Evolutionary conservation across 1,140 invertebrate genomes (phyloP).

Genomic region (Parasteatoda tepidariorum): DNA sequence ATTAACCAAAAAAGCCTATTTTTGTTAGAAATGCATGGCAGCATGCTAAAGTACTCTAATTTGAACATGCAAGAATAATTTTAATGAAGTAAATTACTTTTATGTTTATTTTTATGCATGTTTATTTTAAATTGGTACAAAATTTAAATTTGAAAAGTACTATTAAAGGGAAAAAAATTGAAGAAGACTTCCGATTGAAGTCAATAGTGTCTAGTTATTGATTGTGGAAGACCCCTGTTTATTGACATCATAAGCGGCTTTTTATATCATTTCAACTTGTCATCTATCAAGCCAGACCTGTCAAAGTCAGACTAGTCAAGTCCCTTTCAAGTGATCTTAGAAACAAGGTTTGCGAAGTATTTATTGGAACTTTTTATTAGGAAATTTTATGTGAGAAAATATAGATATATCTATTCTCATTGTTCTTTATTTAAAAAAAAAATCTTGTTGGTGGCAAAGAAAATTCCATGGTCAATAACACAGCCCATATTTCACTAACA

Average conservation of each 20-base stretch:
- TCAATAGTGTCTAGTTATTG: too few species aligned
- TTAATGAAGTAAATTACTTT: too few species aligned
- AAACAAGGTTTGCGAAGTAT: constrained; percentile 36
- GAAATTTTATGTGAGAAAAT: constrained; percentile 2
- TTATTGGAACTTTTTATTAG: constrained; percentile 37
- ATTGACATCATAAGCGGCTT: constrained; percentile 23
- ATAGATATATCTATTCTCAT: background rate
- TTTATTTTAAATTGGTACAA: too few species aligned
- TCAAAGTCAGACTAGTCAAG: constrained; percentile 47
- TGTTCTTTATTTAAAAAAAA: background rate
- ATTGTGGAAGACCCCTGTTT: constrained; percentile 38
- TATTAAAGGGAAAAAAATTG: background rate
- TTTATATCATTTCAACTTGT: constrained; percentile 20
- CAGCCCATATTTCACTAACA: background rate
- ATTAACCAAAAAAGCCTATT: too few species aligned
- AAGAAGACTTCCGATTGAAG: background rate
- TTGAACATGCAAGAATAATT: too few species aligned
- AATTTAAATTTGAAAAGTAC: too few species aligned
- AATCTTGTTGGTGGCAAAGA: background rate
- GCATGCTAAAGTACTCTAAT: too few species aligned
- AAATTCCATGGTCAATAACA: background rate
- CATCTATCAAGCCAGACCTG: constrained; percentile 52
- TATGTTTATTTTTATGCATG: too few species aligned
- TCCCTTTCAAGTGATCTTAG: constrained; percentile 1
- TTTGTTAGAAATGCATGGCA: too few species aligned